Evolutionary conservation across 2,797 vertebrate species (phyloP), one percentile per base, ranked within the genome.

Genomic region (Discoglossus pictus): DNA sequence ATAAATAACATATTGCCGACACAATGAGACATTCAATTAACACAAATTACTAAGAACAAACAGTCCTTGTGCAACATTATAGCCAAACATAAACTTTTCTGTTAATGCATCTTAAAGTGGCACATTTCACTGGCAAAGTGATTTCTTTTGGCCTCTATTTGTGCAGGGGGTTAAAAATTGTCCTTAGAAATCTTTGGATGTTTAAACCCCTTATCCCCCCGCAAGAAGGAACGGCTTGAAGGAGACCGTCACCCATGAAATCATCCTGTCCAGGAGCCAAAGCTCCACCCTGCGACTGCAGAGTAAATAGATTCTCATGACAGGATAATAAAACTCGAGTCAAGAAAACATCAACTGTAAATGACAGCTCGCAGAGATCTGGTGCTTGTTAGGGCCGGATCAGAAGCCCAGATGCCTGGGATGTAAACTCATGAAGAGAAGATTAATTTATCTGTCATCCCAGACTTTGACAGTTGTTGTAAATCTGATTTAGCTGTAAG

Each of bases 291-390:
- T 89, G 84, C 90, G 89, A 92, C 90, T 89, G 88, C 90, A 91
- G 89, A 94, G 94, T 95, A 95, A 95, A 95, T 94, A 91, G 91
- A 91, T 92, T 91, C 78, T 85, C 76, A 73, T 92, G 92, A 91
- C 91, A 93, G 90, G 86, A 85, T 87, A 91, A 93, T 93, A 93
- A 87, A 91, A 93, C 90, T 90, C 87, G 85, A 90, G 88, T 91
- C 93, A 92, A 92, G 91, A 94, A 94, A 94, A 91, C 92, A 94
- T 94, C 91, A 93, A 88, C 90, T 89, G 91, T 94, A 92, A 93
- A 91, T 80, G 92, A 93, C 91, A 90, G 93, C 89, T 88, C 82
- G 74, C 87, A 87, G 83, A 90, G 90, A 92, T 89, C 89, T 81
- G 80, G 82, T 55, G 87, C 90, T 93, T 93, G 91, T 93, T 93